These are phyloP conservation scores for Mythimna albipuncta DNA, from an alignment of 2,888 invertebrate genomes.

Conservation along the genomic window DNA sequence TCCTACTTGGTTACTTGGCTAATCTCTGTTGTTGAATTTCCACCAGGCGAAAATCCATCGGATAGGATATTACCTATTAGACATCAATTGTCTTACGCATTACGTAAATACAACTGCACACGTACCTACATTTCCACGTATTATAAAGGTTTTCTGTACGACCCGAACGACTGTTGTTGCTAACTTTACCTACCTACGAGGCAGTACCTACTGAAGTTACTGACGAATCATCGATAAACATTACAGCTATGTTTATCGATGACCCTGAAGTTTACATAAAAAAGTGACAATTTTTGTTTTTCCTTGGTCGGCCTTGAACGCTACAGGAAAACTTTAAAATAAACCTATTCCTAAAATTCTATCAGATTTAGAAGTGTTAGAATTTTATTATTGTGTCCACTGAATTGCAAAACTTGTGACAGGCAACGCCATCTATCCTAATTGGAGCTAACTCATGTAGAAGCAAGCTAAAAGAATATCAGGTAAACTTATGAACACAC, in stretches of 20 bases:
- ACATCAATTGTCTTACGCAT: no score
- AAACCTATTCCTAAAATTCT: slow-evolving; percentile 2
- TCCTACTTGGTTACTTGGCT: no score
- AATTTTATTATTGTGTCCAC: neutral
- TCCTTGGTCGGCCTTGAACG: slow-evolving; percentile 15
- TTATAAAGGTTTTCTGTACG: neutral
- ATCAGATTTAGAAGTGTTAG: neutral
- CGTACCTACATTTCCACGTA: neutral
- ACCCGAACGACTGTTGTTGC: neutral
- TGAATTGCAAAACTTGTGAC: neutral
- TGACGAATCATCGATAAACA: neutral
- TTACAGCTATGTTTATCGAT: no score
- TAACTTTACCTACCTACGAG: no score
- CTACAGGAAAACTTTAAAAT: slow-evolving; percentile 3
- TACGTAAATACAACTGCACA: no score
- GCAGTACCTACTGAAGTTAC: no score
- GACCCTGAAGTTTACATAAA: neutral
- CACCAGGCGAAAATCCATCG: no score
- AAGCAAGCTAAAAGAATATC: neutral
- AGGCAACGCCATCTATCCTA: slow-evolving; percentile 35
- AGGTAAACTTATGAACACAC: neutral
- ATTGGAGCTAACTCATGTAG: slow-evolving; percentile 15
- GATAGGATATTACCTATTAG: no score
- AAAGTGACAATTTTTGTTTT: slow-evolving; percentile 4
- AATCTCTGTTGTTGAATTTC: no score